Conservation (phyloP, 1,140 invertebrate species). For the Drosophila takahashii region DNA sequence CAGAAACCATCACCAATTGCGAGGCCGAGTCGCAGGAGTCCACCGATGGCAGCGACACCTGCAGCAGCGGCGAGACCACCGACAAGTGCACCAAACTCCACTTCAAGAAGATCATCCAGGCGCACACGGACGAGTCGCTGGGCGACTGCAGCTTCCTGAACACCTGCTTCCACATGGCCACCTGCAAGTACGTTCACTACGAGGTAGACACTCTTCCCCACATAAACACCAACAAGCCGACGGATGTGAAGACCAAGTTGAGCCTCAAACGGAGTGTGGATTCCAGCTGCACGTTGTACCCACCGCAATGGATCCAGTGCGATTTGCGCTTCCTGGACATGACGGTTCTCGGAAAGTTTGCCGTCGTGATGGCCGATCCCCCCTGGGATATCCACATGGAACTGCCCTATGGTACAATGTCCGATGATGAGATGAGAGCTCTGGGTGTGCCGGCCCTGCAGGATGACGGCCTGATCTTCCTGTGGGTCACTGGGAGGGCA, state of each 20-base stretch:
- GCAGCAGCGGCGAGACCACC: constrained; percentile 40
- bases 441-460: constrained; percentile 95
- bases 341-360: constrained; percentile 97
- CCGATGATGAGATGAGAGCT: constrained; percentile 99
- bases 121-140: constrained; percentile 97
- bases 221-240: constrained; percentile 82
- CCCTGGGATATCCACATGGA: constrained; percentile 98
- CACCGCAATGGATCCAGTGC: constrained; percentile 98
- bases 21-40: constrained; percentile 71
- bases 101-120: constrained; percentile 98
- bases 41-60: constrained; percentile 64
- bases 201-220: constrained; percentile 90
- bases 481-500: constrained; percentile 99
- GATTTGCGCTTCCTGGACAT: constrained; percentile 98
- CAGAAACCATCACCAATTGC: constrained; percentile 51
- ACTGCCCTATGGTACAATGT: constrained; percentile 99
- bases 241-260: constrained; percentile 76
- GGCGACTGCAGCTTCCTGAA: constrained; percentile 99
- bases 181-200: constrained; percentile 99
- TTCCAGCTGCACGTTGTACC: constrained; percentile 90
- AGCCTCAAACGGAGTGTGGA: constrained; percentile 75
- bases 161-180: constrained; percentile 99
- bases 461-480: constrained; percentile 97
- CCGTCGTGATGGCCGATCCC: constrained; percentile 97
- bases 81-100: constrained; percentile 94